Conservation (phyloP, 2,888 invertebrate species). For the Lampropteryx suffumata region DNA sequence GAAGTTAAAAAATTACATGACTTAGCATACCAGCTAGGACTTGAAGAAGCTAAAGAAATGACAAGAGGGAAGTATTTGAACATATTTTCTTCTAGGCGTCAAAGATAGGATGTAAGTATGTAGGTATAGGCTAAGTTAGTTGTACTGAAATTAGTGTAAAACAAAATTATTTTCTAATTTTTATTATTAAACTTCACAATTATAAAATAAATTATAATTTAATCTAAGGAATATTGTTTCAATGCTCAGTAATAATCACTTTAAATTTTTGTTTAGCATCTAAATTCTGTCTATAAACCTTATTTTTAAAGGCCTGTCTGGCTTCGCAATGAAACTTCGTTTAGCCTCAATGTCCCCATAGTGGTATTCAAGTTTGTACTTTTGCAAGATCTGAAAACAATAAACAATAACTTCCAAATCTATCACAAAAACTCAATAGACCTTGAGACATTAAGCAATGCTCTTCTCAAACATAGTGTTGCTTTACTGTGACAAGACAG, state of each 20-base stretch:
- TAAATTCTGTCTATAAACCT: constrained; percentile 83
- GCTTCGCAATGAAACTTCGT: constrained; percentile 82
- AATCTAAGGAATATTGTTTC: constrained; percentile 14
- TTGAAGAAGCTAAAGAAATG: constrained; percentile 98
- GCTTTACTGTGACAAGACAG: too few relatives aligned
- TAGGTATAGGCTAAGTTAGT: neutral
- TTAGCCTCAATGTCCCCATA: constrained; percentile 85
- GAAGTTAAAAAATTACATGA: constrained; percentile 98
- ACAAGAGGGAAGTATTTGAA: constrained; percentile 97
- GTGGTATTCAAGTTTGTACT: constrained; percentile 85
- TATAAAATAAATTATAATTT: constrained; percentile 27
- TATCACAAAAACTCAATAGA: too few relatives aligned
- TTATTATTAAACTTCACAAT: constrained; percentile 22
- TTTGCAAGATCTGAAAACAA: constrained; percentile 79
- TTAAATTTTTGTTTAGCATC: constrained; percentile 20
- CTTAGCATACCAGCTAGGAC: constrained; percentile 95
- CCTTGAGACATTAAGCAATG: too few relatives aligned
- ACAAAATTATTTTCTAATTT: constrained; percentile 4
- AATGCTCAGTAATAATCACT: constrained; percentile 12
- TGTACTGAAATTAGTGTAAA: neutral
- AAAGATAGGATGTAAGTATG: constrained; percentile 43
- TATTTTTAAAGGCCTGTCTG: constrained; percentile 84
- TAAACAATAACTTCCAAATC: too few relatives aligned
- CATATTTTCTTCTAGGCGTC: constrained; percentile 84
- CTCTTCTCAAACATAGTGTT: too few relatives aligned